These are phyloP conservation scores for Lutjanus argentimaculatus DNA, from an alignment of 2,797 vertebrate species.

Conservation along the genomic window DNA sequence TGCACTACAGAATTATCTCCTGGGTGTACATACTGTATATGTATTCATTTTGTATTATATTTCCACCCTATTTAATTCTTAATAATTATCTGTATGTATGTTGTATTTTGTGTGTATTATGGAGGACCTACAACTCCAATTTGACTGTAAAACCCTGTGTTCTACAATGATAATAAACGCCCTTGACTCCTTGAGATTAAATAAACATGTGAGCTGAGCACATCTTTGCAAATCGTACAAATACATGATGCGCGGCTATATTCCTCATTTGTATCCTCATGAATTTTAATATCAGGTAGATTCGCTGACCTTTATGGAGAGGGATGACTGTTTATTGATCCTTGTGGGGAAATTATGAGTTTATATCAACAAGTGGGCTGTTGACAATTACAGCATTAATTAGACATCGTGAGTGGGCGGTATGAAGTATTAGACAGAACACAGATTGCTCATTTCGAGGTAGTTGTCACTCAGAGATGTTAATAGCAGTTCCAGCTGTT, in stretches of 20 bases:
- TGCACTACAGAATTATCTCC: no score
- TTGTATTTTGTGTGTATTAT: no score
- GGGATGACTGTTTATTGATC: slow-evolving; percentile 31
- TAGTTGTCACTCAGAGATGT: slow-evolving; percentile 7
- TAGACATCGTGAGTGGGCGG: slow-evolving; percentile 28
- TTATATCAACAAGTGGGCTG: slow-evolving; percentile 10
- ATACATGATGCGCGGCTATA: not conserved
- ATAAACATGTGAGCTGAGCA: not conserved
- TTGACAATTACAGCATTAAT: slow-evolving; percentile 22
- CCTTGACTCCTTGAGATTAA: not conserved
- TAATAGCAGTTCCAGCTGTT: slow-evolving; percentile 31
- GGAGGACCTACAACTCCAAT: no score
- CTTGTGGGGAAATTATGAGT: not conserved
- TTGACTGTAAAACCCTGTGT: no score
- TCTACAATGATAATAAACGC: no score
- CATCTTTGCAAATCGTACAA: slow-evolving; percentile 1
- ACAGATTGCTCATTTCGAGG: slow-evolving; percentile 13
- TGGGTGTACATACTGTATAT: no score
- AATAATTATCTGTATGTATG: no score
- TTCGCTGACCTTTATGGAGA: slow-evolving; percentile 15
- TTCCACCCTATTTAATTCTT: no score
- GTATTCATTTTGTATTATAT: no score
- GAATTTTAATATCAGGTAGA: not conserved
- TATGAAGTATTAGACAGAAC: slow-evolving; percentile 8
- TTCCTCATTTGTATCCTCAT: not conserved